Evolutionary conservation across 2,888 invertebrate genomes (phyloP).

Genomic region (Trichacis sp.): DNA sequence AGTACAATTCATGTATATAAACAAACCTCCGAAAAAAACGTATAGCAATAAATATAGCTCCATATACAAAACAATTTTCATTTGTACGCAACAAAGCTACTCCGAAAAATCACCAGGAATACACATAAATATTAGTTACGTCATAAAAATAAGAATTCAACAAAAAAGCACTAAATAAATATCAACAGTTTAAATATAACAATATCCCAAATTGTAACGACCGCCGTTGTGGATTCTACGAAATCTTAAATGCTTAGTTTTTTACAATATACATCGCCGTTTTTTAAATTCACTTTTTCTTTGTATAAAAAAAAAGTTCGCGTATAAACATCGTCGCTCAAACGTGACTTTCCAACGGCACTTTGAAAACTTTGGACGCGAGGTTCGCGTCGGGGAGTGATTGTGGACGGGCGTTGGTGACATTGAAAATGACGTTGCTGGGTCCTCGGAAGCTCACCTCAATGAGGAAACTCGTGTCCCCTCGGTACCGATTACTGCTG

Average conservation of each 20-base stretch:
- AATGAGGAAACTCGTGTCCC: conserved; percentile 68
- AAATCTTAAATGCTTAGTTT: conserved; percentile 3
- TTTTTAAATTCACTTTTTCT: too few relatives aligned
- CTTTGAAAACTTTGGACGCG: conserved; percentile 70
- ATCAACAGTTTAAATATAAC: conserved; percentile 6
- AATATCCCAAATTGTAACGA: conserved; percentile 4
- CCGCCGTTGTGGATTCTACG: neutral
- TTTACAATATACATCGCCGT: neutral
- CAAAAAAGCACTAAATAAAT: conserved; percentile 7
- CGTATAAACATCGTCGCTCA: conserved; percentile 55
- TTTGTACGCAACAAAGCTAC: too few relatives aligned
- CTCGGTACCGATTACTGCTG: conserved; percentile 65
- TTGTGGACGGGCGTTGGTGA: conserved; percentile 71
- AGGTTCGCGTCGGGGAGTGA: conserved; percentile 71
- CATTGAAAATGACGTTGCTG: conserved; percentile 71
- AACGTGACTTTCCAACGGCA: conserved; percentile 74
- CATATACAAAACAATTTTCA: neutral
- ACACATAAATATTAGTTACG: conserved; percentile 1
- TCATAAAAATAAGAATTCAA: conserved; percentile 5
- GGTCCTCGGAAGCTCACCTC: conserved; percentile 71
- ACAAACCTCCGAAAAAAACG: neutral
- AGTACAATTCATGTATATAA: too few relatives aligned
- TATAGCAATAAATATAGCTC: neutral
- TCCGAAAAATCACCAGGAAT: too few relatives aligned
- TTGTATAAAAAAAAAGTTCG: too few relatives aligned